Conservation (phyloP, 2,113 vertebrate species). For the Emydocephalus ijimae region DNA sequence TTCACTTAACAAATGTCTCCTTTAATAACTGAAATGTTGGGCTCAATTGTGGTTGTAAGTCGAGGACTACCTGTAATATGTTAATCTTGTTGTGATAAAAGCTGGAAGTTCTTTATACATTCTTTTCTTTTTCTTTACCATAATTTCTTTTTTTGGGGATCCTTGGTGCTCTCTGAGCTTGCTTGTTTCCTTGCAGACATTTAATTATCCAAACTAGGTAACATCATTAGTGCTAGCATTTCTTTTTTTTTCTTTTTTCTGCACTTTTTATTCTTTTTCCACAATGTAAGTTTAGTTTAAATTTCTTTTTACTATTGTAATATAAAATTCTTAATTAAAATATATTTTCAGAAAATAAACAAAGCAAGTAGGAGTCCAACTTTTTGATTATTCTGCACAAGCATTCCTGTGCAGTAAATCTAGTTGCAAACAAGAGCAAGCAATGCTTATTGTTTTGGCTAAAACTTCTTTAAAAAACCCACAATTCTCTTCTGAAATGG, state of each 20-base stretch:
- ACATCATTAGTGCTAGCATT: background rate
- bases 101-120: background rate
- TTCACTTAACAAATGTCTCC: too few species aligned
- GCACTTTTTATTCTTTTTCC: background rate
- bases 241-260: background rate
- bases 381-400: constrained; percentile 45
- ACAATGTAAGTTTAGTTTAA: background rate
- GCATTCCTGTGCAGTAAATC: constrained; percentile 49
- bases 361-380: constrained; percentile 47
- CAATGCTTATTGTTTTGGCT: constrained; percentile 34
- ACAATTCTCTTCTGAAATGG: background rate
- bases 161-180: background rate
- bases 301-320: background rate
- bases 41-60: too few species aligned
- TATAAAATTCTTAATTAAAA: background rate
- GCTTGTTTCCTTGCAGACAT: background rate
- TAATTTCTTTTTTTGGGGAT: background rate
- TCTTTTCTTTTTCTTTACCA: background rate
- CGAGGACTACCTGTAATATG: background rate
- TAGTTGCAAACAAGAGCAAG: constrained; percentile 29
- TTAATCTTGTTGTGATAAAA: background rate
- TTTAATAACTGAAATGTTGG: too few species aligned
- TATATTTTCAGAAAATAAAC: background rate
- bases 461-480: background rate
- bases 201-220: background rate